Evolutionary conservation across 2,888 invertebrate genomes (phyloP).

Genomic region (Falcaria lacertinaria): DNA sequence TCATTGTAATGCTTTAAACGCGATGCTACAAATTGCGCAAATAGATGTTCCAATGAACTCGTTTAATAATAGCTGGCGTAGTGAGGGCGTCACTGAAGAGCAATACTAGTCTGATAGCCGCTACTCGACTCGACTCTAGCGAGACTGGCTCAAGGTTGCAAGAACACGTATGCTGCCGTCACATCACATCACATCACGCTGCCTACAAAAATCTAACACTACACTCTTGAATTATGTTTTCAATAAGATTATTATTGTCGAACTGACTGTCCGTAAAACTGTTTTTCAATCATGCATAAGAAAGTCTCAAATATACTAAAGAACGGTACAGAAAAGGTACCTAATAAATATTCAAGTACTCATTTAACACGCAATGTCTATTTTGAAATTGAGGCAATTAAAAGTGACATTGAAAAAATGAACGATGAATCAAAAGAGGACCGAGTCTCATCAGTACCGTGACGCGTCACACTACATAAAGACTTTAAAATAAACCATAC

Average conservation of each 20-base stretch:
- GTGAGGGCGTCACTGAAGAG: slow-evolving; percentile 66
- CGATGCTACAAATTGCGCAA: slow-evolving; percentile 75
- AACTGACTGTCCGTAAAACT: neutral
- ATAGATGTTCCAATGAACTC: slow-evolving; percentile 80
- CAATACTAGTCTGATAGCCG: slow-evolving; percentile 43
- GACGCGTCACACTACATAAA: slow-evolving; percentile 37
- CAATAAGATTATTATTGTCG: neutral
- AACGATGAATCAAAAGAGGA: slow-evolving; percentile 34
- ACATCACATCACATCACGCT: slow-evolving; percentile 37
- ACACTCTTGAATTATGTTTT: slow-evolving; percentile 27
- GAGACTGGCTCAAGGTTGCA: slow-evolving; percentile 59
- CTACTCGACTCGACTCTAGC: slow-evolving; percentile 34
- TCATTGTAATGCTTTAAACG: slow-evolving; percentile 67
- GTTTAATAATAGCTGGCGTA: slow-evolving; percentile 76
- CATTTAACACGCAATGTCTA: slow-evolving; percentile 4
- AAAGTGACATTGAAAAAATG: slow-evolving; percentile 50
- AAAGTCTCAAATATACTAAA: no score
- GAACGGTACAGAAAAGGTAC: no score
- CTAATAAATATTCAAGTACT: no score
- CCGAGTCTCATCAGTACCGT: slow-evolving; percentile 30
- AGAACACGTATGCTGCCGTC: slow-evolving; percentile 28
- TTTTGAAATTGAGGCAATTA: slow-evolving; percentile 31
- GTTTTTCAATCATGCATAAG: neutral
- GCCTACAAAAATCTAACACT: slow-evolving; percentile 40
- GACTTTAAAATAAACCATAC: slow-evolving; percentile 41